These are phyloP conservation scores for Chaetorhynchus papuensis DNA, from an alignment of 2,113 vertebrate species.

Conservation along the genomic window DNA sequence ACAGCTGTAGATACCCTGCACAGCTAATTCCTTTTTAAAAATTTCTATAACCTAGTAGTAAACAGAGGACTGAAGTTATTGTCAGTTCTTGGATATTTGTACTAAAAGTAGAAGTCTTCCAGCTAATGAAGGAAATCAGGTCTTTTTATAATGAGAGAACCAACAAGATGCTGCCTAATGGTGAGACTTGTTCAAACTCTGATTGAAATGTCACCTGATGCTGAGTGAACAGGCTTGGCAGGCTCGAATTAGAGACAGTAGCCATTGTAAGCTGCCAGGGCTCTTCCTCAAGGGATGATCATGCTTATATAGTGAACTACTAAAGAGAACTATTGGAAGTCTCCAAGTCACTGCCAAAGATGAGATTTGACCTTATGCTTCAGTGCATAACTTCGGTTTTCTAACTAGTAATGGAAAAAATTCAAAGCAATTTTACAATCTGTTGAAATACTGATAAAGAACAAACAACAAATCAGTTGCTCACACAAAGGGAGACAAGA, in stretches of 20 bases:
- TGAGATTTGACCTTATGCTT: not conserved
- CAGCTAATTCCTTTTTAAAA: not conserved
- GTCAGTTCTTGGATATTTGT: not conserved
- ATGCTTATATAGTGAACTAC: not conserved
- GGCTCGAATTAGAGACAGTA: not conserved
- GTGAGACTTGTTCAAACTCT: not conserved
- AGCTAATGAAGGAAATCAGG: conserved; percentile 11
- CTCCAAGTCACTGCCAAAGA: not conserved
- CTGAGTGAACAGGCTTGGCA: not conserved
- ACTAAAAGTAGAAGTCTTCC: not conserved
- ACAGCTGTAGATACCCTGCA: not conserved
- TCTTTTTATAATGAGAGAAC: not conserved
- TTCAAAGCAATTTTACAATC: not conserved
- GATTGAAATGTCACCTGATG: not conserved
- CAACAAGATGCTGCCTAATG: not conserved
- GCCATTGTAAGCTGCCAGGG: not conserved
- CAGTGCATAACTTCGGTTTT: not conserved
- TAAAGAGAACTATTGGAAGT: not conserved
- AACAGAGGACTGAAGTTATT: not conserved
- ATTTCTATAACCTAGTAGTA: not conserved
- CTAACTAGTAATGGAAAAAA: not conserved
- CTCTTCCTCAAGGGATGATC: not conserved
- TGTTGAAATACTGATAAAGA: not conserved
- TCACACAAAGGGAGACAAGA: not conserved
- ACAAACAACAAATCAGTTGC: not conserved